These are phyloP conservation scores for Drosophila nasuta DNA, from an alignment of 1,140 invertebrate genomes.

Conservation along the genomic window DNA sequence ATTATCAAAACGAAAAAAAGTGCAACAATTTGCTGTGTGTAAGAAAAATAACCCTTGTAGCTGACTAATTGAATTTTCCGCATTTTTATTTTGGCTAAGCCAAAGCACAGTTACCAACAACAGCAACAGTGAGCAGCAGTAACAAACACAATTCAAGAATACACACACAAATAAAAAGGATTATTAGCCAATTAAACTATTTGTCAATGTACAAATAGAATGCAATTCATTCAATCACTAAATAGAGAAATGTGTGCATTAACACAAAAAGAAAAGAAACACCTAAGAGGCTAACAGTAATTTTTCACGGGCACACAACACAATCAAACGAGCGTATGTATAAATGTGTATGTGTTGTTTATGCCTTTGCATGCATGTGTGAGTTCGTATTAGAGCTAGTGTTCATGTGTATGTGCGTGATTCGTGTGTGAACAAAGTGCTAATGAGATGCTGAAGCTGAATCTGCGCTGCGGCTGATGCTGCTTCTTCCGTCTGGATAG, in stretches of 20 bases:
- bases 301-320: constrained; percentile 76
- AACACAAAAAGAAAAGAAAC: constrained; percentile 18
- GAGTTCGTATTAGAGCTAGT: constrained; percentile 6
- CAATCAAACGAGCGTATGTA: constrained; percentile 1
- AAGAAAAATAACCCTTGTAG: constrained; percentile 21
- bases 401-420: constrained; percentile 20
- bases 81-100: constrained; percentile 63
- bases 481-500: constrained; percentile 42
- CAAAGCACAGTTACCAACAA: constrained; percentile 43
- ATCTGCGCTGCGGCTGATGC: constrained; percentile 40
- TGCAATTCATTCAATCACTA: constrained; percentile 71
- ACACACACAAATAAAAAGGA: constrained; percentile 55
- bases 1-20: constrained; percentile 67
- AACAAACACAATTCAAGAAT: constrained; percentile 32
- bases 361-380: constrained; percentile 21
- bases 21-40: constrained; percentile 57
- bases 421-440: constrained; percentile 60
- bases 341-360: constrained; percentile 40
- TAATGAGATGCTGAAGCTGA: constrained; percentile 75
- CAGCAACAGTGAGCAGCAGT: constrained; percentile 63
- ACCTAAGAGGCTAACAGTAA: constrained; percentile 64
- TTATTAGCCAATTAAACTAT: constrained; percentile 74
- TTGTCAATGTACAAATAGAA: constrained; percentile 61
- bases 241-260: constrained; percentile 34
- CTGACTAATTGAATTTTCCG: constrained; percentile 74